Evolutionary conservation across 2,888 invertebrate species (phyloP).

Genomic region (Tetranychus truncatus): DNA sequence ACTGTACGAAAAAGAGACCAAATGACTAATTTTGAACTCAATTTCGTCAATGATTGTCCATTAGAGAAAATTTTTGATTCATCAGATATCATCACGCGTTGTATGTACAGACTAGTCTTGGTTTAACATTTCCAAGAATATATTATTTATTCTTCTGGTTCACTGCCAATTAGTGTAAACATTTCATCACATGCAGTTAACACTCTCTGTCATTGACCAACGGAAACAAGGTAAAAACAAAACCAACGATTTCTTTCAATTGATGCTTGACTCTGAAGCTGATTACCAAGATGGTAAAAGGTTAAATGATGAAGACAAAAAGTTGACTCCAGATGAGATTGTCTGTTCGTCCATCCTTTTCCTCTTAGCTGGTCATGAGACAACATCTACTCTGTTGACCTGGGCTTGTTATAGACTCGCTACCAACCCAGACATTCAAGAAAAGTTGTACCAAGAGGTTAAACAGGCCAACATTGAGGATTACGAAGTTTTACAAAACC

Average conservation of each 20-base stretch:
- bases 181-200: no score
- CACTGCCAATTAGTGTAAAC: no score
- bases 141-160: no score
- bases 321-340: not conserved
- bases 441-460: not conserved
- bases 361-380: not conserved
- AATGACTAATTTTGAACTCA: no score
- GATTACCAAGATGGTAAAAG: not conserved
- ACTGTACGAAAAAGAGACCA: no score
- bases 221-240: not conserved
- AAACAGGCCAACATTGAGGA: not conserved
- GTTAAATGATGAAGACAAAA: not conserved
- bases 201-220: not conserved
- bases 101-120: no score
- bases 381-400: not conserved
- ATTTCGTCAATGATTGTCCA: no score
- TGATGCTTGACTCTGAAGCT: not conserved
- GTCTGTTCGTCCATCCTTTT: not conserved
- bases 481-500: not conserved
- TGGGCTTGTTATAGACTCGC: not conserved
- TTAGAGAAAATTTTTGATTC: no score
- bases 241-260: not conserved
- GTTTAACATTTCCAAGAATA: no score
- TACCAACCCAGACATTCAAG: not conserved
- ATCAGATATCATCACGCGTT: no score